Evolutionary conservation across 2,888 invertebrate species (phyloP).

Genomic region (Macropis europaea): DNA sequence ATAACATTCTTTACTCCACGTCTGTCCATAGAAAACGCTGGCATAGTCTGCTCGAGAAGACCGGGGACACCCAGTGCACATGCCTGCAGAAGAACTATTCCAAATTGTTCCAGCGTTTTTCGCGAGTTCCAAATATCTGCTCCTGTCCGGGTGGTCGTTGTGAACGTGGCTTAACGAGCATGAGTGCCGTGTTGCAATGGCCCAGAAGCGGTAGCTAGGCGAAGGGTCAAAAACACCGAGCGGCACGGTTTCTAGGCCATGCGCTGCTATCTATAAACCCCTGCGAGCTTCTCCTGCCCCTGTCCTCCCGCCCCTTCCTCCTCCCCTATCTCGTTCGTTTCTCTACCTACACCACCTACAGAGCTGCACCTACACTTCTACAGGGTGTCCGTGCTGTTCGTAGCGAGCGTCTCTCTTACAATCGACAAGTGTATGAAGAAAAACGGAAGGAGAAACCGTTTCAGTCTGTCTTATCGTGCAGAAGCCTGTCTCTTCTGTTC

Average conservation of each 20-base stretch:
- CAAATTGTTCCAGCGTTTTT: too few relatives aligned
- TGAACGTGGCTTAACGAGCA: constrained; percentile 60
- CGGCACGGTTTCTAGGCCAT: constrained; percentile 79
- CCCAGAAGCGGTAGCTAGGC: constrained; percentile 80
- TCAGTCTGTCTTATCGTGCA: too few relatives aligned
- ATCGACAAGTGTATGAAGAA: too few relatives aligned
- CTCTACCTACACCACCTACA: constrained; percentile 60
- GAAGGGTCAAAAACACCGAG: constrained; percentile 80
- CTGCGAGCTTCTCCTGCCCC: constrained; percentile 68
- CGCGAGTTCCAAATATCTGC: neutral
- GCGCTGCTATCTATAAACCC: constrained; percentile 79
- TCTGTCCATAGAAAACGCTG: too few relatives aligned
- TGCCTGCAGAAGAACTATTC: too few relatives aligned
- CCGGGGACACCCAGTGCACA: too few relatives aligned
- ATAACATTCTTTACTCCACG: too few relatives aligned
- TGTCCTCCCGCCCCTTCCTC: constrained; percentile 31
- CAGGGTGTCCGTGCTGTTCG: constrained; percentile 8
- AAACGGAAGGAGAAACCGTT: too few relatives aligned
- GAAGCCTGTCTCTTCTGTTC: too few relatives aligned
- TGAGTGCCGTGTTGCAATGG: constrained; percentile 77
- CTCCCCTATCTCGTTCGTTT: constrained; percentile 45
- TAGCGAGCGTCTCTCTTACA: too few relatives aligned
- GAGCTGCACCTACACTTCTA: constrained; percentile 48
- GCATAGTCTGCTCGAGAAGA: too few relatives aligned
- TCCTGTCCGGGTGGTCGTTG: constrained; percentile 22